phyloP scores from a whole-genome alignment of 2,113 vertebrate species.

The Petrocephalus zakoni region DNA sequence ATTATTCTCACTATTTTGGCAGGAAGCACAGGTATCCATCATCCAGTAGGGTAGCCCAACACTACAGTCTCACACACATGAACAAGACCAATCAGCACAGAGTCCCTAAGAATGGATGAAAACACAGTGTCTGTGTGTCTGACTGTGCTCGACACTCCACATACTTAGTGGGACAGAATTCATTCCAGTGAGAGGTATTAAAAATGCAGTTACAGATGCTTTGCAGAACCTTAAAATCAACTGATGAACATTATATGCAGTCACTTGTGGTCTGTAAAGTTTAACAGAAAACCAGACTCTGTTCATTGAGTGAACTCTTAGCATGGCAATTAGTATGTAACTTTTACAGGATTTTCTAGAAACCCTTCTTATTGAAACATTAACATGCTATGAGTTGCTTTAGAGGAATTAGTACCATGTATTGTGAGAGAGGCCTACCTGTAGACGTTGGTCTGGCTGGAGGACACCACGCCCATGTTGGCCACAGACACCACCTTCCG shows the following conservation, averaged over 20 bases:
- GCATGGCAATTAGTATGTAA: neutral
- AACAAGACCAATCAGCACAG: neutral
- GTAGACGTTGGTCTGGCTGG: slow-evolving; percentile 68
- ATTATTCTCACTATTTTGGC: neutral
- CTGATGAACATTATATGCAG: neutral
- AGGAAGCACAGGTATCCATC: neutral
- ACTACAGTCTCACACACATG: neutral
- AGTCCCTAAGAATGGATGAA: neutral
- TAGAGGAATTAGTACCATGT: neutral
- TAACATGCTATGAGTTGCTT: neutral
- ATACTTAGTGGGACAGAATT: neutral
- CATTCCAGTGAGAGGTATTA: neutral
- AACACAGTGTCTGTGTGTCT: no score
- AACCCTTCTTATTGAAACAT: neutral
- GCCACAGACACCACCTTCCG: slow-evolving; percentile 76
- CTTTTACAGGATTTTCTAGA: neutral
- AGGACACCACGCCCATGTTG: slow-evolving; percentile 78
- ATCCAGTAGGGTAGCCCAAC: neutral
- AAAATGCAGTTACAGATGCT: neutral
- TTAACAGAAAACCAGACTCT: neutral
- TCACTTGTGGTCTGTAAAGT: neutral
- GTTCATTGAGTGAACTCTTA: neutral
- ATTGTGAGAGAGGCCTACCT: slow-evolving; percentile 63
- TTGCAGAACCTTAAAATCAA: neutral
- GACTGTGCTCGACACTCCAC: neutral